These are phyloP conservation scores for Rhipidura dahli DNA, from an alignment of 2,113 vertebrate species.

Conservation along the genomic window DNA sequence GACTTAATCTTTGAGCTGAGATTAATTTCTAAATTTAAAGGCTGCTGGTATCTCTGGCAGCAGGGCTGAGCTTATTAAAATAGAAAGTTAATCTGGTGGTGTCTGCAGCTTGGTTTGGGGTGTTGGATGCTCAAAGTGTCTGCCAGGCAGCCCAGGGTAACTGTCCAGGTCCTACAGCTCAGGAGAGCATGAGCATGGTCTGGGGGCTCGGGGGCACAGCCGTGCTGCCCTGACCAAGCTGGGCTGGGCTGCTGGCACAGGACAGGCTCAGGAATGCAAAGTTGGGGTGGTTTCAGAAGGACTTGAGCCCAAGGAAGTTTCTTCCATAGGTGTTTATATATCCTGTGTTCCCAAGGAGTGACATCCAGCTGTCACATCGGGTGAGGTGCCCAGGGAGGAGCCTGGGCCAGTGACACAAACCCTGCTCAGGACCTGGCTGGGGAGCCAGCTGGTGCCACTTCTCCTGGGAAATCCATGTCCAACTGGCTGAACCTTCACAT, in stretches of 20 bases:
- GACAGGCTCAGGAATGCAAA: neutral
- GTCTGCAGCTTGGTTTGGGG: neutral
- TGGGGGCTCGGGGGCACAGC: neutral
- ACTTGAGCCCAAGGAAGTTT: neutral
- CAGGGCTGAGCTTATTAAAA: neutral
- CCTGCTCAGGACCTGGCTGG: neutral
- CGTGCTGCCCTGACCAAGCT: neutral
- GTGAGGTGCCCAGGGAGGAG: neutral
- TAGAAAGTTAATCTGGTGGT: neutral
- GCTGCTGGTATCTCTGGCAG: neutral
- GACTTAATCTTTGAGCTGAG: neutral
- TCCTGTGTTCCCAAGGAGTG: fast-evolving
- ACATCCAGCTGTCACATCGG: neutral
- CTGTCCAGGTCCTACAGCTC: fast-evolving
- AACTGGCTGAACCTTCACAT: fast-evolving
- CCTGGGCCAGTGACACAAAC: neutral
- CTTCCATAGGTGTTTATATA: neutral
- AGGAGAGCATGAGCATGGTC: fast-evolving
- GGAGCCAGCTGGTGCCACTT: neutral
- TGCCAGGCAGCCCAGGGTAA: neutral
- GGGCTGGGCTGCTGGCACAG: fast-evolving
- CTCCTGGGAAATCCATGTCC: neutral
- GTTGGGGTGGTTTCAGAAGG: neutral
- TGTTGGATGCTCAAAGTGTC: neutral
- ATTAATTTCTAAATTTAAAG: conserved; percentile 11